phyloP scores from a whole-genome alignment of 2,113 vertebrate genomes.

The Sinosuthora webbiana region DNA sequence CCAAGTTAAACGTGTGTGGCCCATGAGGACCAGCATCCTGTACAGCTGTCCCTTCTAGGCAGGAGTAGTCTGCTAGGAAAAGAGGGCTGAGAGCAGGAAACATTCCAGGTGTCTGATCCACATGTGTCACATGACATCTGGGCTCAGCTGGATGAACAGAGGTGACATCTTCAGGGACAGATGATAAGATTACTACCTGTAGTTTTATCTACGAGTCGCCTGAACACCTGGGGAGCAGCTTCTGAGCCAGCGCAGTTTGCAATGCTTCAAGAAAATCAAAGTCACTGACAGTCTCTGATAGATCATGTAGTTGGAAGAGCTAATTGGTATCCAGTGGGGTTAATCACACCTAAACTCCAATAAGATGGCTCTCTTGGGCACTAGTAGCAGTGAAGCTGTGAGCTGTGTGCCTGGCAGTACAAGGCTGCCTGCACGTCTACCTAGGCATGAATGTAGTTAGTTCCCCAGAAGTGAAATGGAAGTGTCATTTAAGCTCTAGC shows the following conservation, averaged over 20 bases:
- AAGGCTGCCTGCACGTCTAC: background rate
- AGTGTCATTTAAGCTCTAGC: slow-evolving; percentile 8
- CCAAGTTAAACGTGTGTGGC: background rate
- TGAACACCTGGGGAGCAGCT: background rate
- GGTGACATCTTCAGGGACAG: background rate
- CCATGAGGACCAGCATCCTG: background rate
- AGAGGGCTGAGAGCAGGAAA: background rate
- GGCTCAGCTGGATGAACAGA: background rate
- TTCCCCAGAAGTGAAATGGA: background rate
- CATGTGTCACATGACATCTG: background rate
- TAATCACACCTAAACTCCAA: slow-evolving; percentile 19
- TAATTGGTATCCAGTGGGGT: slow-evolving; percentile 42
- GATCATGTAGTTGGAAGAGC: background rate
- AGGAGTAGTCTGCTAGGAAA: background rate
- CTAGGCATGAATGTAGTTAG: background rate
- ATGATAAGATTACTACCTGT: background rate
- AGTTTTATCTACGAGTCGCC: background rate
- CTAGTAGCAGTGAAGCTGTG: background rate
- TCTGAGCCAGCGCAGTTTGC: background rate
- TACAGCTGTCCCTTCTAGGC: background rate
- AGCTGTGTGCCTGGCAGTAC: background rate
- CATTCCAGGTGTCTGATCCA: background rate
- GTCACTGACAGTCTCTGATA: background rate
- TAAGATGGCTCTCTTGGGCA: background rate
- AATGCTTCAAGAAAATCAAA: background rate